A percentile compares a stretch with the other conserved stretches of the same genome.
Conservation (phyloP, 2,888 invertebrate species). For the Epirrhoe alternata region DNA sequence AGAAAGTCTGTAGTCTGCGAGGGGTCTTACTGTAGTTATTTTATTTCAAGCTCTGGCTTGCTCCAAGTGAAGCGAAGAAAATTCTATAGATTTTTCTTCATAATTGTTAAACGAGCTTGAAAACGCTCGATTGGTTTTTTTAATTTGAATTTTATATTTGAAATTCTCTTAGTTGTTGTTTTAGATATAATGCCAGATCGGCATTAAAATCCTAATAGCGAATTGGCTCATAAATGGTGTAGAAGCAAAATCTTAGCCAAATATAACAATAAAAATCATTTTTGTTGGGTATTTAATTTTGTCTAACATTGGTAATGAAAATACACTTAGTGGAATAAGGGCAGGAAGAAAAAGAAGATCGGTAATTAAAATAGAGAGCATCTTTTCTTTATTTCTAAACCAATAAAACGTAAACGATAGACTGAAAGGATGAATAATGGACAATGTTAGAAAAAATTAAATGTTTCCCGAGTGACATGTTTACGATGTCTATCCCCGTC, state of each 20-base stretch:
- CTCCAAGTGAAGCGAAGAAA: conserved; percentile 36
- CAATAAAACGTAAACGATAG: neutral
- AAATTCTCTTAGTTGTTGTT: conserved; percentile 19
- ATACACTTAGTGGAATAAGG: no score
- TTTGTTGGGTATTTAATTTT: conserved; percentile 8
- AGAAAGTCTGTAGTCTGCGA: no score
- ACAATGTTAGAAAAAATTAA: neutral
- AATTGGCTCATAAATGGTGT: conserved; percentile 1
- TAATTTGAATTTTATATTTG: conserved; percentile 15
- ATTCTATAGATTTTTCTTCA: conserved; percentile 61
- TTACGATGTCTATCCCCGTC: conserved; percentile 8
- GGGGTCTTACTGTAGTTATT: neutral
- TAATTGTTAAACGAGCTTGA: conserved; percentile 67
- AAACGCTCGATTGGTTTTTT: conserved; percentile 44
- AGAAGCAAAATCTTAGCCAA: conserved; percentile 10
- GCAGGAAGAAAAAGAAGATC: no score
- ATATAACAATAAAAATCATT: conserved; percentile 2
- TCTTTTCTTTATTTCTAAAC: neutral
- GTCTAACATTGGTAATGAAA: neutral
- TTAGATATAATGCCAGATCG: neutral
- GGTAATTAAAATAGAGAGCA: no score
- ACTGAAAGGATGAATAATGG: neutral
- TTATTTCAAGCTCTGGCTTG: neutral
- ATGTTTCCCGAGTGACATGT: conserved; percentile 7
- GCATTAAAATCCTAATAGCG: conserved; percentile 11